Percentiles rank a stretch among this genome's conserved stretches.
Conservation (phyloP, 2,888 invertebrate genomes). For the Hymenopus coronatus region DNA sequence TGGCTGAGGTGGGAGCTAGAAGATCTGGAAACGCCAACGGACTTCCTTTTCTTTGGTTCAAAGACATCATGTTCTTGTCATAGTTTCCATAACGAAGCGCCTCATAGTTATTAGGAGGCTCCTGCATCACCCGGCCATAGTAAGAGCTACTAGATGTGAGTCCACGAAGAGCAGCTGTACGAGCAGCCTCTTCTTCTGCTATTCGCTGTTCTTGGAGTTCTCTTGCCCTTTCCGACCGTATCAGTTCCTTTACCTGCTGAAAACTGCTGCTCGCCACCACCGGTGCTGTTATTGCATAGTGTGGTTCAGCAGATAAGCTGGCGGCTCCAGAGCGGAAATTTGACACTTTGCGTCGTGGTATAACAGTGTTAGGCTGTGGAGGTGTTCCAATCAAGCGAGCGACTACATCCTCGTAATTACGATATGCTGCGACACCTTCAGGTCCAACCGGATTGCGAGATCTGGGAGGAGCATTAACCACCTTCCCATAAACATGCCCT, state of each 20-base stretch:
- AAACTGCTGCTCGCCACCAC: conserved; percentile 53
- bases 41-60: conserved; percentile 33
- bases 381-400: conserved; percentile 51
- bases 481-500: conserved; percentile 62
- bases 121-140: conserved; percentile 9
- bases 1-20: conserved; percentile 43
- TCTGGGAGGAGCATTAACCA: conserved; percentile 69
- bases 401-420: conserved; percentile 53
- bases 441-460: conserved; percentile 40
- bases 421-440: conserved; percentile 45
- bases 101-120: not conserved
- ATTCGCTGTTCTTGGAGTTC: conserved; percentile 73
- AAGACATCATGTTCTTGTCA: not conserved
- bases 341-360: conserved; percentile 40
- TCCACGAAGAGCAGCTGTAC: conserved; percentile 60
- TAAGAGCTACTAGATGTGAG: conserved; percentile 44
- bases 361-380: conserved; percentile 42
- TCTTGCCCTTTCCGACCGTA: conserved; percentile 71
- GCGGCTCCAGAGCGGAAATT: conserved; percentile 47
- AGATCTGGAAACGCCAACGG: conserved; percentile 48
- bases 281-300: conserved; percentile 38
- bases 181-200: conserved; percentile 68
- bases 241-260: conserved; percentile 75
- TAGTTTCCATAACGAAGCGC: not conserved
- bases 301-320: conserved; percentile 35